Percentiles rank a stretch among this genome's conserved stretches.
Conservation (phyloP, 2,113 vertebrate species). For the Pteruthius melanotis region DNA sequence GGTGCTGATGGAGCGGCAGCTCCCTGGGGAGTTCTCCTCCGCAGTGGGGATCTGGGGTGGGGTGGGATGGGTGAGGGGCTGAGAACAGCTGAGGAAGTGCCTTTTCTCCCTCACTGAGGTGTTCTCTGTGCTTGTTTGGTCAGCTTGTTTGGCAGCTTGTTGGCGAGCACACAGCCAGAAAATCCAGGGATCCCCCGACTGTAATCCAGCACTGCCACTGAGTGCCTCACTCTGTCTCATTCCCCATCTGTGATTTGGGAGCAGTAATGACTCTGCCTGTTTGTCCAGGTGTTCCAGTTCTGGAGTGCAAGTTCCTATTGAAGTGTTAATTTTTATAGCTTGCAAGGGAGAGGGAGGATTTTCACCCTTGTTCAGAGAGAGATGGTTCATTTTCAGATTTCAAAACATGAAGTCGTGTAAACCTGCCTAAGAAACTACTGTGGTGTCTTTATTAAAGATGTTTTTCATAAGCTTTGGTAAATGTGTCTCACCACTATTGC, state of each 20-base stretch:
- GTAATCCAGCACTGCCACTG: not conserved
- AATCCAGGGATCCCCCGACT: not conserved
- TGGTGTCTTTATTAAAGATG: not conserved
- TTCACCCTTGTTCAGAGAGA: not conserved
- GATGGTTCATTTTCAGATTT: not conserved
- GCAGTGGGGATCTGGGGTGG: not conserved
- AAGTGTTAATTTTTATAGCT: not conserved
- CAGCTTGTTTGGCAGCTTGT: not conserved
- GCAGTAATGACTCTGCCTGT: not conserved
- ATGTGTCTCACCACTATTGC: not conserved
- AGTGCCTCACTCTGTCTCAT: not conserved
- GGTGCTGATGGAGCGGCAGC: accelerated
- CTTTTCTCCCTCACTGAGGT: not conserved
- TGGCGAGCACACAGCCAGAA: not conserved
- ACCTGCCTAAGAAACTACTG: not conserved
- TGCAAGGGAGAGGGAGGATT: not conserved
- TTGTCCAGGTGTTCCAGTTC: not conserved
- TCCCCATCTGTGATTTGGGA: not conserved
- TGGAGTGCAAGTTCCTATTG: not conserved
- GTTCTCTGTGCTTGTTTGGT: not conserved
- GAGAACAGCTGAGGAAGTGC: not conserved
- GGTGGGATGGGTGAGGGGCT: not conserved
- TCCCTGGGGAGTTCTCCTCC: not conserved
- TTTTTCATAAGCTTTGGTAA: constrained; percentile 15
- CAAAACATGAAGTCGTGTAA: not conserved